Base-by-base conservation (phyloP, 2,113 vertebrate species). In the Corvus moneduloides region DNA sequence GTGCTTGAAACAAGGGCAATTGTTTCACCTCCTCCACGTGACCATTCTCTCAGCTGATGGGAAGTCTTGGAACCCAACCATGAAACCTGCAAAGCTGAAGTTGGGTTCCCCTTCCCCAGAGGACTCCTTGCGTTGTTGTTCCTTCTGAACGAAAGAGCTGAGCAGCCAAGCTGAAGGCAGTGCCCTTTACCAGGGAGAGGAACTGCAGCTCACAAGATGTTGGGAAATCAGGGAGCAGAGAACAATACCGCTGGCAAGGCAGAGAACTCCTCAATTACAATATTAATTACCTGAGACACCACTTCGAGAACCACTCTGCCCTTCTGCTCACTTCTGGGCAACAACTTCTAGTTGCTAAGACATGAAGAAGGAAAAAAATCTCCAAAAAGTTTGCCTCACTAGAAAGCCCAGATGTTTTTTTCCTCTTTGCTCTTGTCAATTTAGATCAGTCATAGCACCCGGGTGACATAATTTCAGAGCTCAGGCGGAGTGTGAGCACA, bases 241-340 rank as follows among this genome's bases (percentile, higher is more conserved):
- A 93, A n/a, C 9, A 55, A 56, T 1, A 1, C 86, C 56, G 76
- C 89, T 72, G 83, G 83, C 80, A n/a, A 63, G 26, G 77, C 86
- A 89, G 76, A 89, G 52, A 84, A 7, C 80, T 82, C 56, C 91
- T 84, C 84, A 72, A 22, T 94, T 92, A 72, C 52, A 48, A 56
- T 54, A 35, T 92, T 95, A 95, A 94, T 95, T 94, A 91, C 86
- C 86, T 94, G 84, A 89, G 91, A 92, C 61, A 52, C 44, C 81
- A 54, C 89, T 95, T 58, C 46, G n/a, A 91, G 61, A 92, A 32
- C 43, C 52, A 14, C 89, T 74, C 76, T 88, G 90, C 56, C 80
- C 86, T 87, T 81, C 79, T 81, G 44, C 89, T 89, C 66, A 4
- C 61, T 76, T 21, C 28, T 72, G 84, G 84, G 74, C 76, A 89